phyloP scores from a whole-genome alignment of 2,888 invertebrate genomes.

The Chloroclystis v-ata region DNA sequence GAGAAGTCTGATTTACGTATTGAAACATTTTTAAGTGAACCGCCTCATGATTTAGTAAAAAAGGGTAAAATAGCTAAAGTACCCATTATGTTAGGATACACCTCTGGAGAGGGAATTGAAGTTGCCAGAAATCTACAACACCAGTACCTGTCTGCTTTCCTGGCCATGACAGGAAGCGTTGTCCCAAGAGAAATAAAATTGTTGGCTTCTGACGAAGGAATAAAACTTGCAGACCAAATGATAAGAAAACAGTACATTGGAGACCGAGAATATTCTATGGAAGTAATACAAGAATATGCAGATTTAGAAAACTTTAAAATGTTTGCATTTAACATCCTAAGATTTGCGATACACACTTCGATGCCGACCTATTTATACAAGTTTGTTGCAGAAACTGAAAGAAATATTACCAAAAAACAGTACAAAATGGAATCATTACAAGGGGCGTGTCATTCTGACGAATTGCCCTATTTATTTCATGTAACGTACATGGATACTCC shows the following conservation, averaged over 20 bases:
- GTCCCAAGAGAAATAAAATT: constrained; percentile 66
- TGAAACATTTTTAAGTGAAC: constrained; percentile 53
- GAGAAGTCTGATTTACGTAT: constrained; percentile 50
- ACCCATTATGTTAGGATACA: constrained; percentile 64
- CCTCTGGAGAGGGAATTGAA: constrained; percentile 69
- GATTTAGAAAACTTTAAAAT: constrained; percentile 55
- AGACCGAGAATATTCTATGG: constrained; percentile 40
- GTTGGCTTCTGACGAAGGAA: constrained; percentile 42
- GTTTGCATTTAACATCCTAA: constrained; percentile 57
- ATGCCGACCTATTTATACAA: constrained; percentile 58
- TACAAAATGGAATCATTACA: constrained; percentile 55
- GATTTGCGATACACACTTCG: constrained; percentile 40
- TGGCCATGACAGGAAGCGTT: constrained; percentile 46
- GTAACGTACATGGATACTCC: constrained; percentile 56
- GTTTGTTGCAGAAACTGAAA: constrained; percentile 60
- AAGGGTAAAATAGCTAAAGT: constrained; percentile 51
- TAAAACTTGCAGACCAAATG: constrained; percentile 43
- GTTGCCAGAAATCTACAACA: constrained; percentile 49
- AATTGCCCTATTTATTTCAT: constrained; percentile 60
- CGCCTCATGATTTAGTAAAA: constrained; percentile 47
- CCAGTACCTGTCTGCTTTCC: constrained; percentile 35
- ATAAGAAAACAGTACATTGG: constrained; percentile 60
- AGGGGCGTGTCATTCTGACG: constrained; percentile 68
- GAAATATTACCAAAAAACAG: constrained; percentile 55
- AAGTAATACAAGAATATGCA: constrained; percentile 46